Percentiles rank a stretch among this genome's conserved stretches.
These are phyloP conservation scores for Spatula clypeata DNA, from an alignment of 2,797 vertebrate genomes.

Conservation along the genomic window DNA sequence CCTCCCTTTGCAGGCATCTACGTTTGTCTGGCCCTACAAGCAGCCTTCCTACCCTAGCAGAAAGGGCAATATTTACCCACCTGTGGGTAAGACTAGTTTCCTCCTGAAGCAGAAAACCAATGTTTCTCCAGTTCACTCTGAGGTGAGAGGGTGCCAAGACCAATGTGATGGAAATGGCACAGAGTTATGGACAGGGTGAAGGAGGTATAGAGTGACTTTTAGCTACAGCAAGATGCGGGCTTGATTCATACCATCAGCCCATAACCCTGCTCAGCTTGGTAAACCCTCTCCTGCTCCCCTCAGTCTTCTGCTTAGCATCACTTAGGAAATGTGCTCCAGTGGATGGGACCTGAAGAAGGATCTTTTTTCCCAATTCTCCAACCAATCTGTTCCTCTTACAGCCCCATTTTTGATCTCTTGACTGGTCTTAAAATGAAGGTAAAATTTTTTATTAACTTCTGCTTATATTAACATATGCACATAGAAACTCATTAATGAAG, in stretches of 20 bases:
- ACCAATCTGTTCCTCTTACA: not conserved
- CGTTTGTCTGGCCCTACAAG: not conserved
- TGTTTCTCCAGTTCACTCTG: not conserved
- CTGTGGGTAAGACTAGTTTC: not conserved
- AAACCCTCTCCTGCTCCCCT: not conserved
- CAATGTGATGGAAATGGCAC: accelerated
- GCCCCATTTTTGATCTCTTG: not conserved
- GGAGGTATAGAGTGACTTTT: not conserved
- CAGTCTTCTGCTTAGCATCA: not conserved
- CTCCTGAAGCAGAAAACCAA: not conserved
- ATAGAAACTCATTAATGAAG: not conserved
- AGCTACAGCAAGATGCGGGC: not conserved
- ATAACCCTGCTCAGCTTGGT: accelerated
- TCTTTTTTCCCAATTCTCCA: not conserved
- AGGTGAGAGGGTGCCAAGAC: not conserved
- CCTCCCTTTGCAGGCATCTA: not conserved
- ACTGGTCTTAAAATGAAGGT: not conserved
- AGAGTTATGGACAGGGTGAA: accelerated
- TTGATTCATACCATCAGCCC: not conserved
- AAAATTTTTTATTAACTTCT: not conserved
- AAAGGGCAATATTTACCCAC: not conserved
- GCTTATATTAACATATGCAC: not conserved
- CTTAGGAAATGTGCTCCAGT: not conserved
- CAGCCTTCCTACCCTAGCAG: not conserved
- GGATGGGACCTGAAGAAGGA: not conserved